These are phyloP conservation scores for Saguinus midas DNA, from an alignment of 2,113 vertebrate genomes.

Conservation along the genomic window DNA sequence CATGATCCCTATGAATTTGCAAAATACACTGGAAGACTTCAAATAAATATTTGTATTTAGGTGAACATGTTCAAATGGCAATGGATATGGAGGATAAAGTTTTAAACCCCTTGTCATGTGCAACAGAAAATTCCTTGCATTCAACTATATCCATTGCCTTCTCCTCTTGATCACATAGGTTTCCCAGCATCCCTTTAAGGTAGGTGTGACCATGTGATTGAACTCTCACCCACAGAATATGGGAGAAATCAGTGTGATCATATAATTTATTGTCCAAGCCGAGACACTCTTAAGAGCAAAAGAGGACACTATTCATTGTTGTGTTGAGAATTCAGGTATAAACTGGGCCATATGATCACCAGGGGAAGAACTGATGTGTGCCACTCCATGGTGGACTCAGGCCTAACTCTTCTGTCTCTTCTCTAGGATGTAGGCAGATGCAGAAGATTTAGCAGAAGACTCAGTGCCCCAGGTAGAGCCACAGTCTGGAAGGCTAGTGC, in stretches of 20 bases:
- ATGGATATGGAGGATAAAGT: not conserved
- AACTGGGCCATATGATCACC: not conserved
- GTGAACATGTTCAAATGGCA: not conserved
- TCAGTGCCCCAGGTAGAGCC: not conserved
- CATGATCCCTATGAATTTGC: not conserved
- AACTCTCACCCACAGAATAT: not conserved
- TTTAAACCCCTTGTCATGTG: not conserved
- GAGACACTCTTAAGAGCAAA: not conserved
- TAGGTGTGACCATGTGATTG: not conserved
- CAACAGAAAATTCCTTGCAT: not conserved
- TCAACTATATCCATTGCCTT: not conserved
- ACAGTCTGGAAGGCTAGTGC: not conserved
- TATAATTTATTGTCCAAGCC: not conserved
- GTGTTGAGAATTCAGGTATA: not conserved
- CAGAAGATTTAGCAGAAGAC: not conserved
- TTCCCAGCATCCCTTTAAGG: not conserved
- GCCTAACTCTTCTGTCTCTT: not conserved
- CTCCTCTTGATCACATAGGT: not conserved
- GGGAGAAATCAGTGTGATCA: not conserved
- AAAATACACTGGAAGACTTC: not conserved
- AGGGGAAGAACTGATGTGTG: not conserved
- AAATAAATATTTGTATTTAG: not conserved
- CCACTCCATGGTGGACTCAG: no score
- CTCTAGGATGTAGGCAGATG: not conserved
- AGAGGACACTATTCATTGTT: not conserved